phyloP scores from a whole-genome alignment of 2,797 vertebrate species.

The Antrozous pallidus region DNA sequence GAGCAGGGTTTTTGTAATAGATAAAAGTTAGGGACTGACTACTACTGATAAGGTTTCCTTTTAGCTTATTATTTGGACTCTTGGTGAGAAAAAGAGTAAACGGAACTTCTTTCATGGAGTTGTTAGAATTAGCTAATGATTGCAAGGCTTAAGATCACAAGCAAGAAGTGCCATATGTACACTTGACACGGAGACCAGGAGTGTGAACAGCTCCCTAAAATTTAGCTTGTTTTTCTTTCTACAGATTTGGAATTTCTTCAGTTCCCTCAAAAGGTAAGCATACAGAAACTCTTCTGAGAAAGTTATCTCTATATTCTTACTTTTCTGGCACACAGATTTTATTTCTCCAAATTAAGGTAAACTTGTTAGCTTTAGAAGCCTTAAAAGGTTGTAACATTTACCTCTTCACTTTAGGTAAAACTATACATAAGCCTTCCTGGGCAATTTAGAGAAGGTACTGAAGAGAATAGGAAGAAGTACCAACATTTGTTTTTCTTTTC shows the following conservation, averaged over 20 bases:
- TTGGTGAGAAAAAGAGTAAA: constrained; percentile 60
- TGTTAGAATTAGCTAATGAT: constrained; percentile 80
- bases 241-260: constrained; percentile 87
- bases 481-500: constrained; percentile 27
- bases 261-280: constrained; percentile 83
- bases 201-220: constrained; percentile 71
- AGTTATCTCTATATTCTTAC: constrained; percentile 8
- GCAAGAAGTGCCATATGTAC: constrained; percentile 71
- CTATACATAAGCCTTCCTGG: not conserved
- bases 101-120: constrained; percentile 69
- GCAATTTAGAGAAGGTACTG: constrained; percentile 29
- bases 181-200: constrained; percentile 61
- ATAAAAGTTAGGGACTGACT: constrained; percentile 34
- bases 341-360: constrained; percentile 44
- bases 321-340: constrained; percentile 1
- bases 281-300: constrained; percentile 34
- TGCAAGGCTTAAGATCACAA: constrained; percentile 77
- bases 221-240: constrained; percentile 66
- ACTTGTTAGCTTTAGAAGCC: constrained; percentile 13
- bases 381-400: not conserved
- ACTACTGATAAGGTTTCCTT: constrained; percentile 33
- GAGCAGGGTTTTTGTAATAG: constrained; percentile 40
- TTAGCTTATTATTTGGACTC: constrained; percentile 49
- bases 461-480: not conserved
- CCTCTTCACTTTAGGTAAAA: constrained; percentile 21